Base-by-base conservation (phyloP, 2,888 invertebrate genomes). In the Tetragnatha montana region DNA sequence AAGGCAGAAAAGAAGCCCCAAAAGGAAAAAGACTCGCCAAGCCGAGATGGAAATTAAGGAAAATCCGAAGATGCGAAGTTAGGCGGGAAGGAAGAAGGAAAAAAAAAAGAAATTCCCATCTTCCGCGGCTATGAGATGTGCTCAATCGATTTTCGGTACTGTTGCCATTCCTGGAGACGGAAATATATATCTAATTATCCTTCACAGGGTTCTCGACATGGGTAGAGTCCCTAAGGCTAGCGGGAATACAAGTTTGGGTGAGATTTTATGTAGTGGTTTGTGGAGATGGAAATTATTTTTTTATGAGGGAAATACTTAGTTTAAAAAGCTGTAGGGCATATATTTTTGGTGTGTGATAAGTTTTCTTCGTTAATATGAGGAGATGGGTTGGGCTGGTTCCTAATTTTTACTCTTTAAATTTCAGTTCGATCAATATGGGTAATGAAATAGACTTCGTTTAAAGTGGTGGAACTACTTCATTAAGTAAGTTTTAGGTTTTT, bases 121-220 rank as follows among this genome's bases (percentile, higher is more conserved):
- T 14, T 19, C 19, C 19, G 47, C 35, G 35, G 71, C 78, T 85
- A 50, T 69, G 85, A 85, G 79, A 85, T 22, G 85, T 79, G 78
- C 70, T 78, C 51, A 70, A 85, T 85, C 85, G 85, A 85, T 86
- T 86, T 79, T 74, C 78, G 71, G 80, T 71, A 47, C 71, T 86
- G 80, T 86, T 86, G 86, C 86, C 86, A 86, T 86, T 80, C 86
- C 73, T 19, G 68, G 80, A 74, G 73, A 86, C 60, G 86, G 86
- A 86, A 85, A 86, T 79, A 86, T 35, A 35, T 86, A 86, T 86
- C 86, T 86, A 86, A 86, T 86, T 86, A 86, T 86, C 86, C 74
- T 73, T 85, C 70, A 35, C 78, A 60, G n/a, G 51, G 73, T 80
- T 86, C 35, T 35, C 86, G 80, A 80, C 86, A 80, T 86, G 73